Evolutionary conservation across 2,888 invertebrate species (phyloP).

Genomic region (Acanthosepion lycidas): DNA sequence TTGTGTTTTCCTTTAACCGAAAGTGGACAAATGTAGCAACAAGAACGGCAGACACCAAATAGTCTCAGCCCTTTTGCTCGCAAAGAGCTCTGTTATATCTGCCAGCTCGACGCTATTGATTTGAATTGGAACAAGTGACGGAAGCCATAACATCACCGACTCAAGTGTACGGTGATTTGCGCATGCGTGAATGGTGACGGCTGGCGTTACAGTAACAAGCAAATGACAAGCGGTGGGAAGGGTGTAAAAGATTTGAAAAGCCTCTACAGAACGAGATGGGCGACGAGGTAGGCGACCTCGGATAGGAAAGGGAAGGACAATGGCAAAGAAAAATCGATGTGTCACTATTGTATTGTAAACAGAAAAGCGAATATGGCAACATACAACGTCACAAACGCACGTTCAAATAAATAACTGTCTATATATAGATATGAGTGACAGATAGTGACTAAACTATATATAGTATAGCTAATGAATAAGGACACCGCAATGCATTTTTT

Average conservation of each 20-base stretch:
- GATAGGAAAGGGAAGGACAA: not conserved
- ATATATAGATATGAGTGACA: too few relatives aligned
- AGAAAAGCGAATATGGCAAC: not conserved
- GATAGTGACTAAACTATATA: too few relatives aligned
- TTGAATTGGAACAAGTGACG: not conserved
- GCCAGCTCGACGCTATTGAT: not conserved
- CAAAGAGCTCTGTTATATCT: not conserved
- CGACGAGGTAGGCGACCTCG: not conserved
- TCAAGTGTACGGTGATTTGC: conserved; percentile 7
- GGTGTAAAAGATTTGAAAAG: not conserved
- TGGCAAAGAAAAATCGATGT: not conserved
- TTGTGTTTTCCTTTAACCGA: not conserved
- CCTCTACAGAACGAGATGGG: not conserved
- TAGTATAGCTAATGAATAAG: too few relatives aligned
- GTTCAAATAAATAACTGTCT: too few relatives aligned
- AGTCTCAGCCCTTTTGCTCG: not conserved
- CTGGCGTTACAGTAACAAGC: not conserved
- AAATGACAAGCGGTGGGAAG: not conserved
- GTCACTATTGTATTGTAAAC: not conserved
- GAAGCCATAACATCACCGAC: not conserved
- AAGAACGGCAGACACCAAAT: not conserved
- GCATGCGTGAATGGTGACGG: not conserved
- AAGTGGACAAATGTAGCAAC: not conserved
- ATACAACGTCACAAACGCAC: not conserved
- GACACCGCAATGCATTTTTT: too few relatives aligned